phyloP scores from a whole-genome alignment of 1,140 invertebrate genomes.

The Dysdera silvatica region DNA sequence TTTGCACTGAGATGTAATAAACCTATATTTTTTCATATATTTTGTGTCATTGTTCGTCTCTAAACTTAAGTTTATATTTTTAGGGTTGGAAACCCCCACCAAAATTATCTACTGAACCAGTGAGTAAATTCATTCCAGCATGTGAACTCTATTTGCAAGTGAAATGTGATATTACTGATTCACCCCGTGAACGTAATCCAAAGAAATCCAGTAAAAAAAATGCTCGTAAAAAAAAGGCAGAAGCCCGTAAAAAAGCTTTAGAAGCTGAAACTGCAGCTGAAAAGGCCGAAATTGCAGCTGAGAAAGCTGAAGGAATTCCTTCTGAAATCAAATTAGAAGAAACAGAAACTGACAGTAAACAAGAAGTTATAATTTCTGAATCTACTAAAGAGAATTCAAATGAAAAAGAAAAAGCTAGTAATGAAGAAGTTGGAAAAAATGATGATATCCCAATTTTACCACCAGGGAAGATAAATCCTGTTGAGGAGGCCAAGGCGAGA shows the following conservation, averaged over 20 bases:
- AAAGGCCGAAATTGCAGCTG: not conserved
- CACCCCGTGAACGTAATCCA: constrained; percentile 10
- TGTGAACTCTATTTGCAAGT: constrained; percentile 32
- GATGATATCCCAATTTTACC: constrained; percentile 13
- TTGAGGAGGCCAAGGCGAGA: constrained; percentile 64
- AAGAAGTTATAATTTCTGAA: not conserved
- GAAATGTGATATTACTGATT: constrained; percentile 16
- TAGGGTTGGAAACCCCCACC: constrained; percentile 72
- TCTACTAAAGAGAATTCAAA: not conserved
- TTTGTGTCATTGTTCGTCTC: too few relatives aligned
- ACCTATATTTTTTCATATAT: too few relatives aligned
- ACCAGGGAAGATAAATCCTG: constrained; percentile 45
- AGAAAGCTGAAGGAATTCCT: not conserved
- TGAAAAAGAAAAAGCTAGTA: constrained; percentile 2
- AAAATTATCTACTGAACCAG: constrained; percentile 53
- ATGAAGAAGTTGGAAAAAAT: constrained; percentile 47
- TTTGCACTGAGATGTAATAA: too few relatives aligned
- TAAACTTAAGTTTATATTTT: not conserved
- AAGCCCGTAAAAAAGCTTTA: too few relatives aligned
- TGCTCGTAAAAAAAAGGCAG: constrained; percentile 7
- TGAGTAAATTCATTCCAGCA: constrained; percentile 49
- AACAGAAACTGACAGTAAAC: not conserved
- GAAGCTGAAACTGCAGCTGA: constrained; percentile 7
- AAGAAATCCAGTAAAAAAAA: constrained; percentile 14
- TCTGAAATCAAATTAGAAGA: not conserved